Percentiles rank a stretch among this genome's conserved stretches.
Evolutionary conservation across 2,113 vertebrate species (phyloP).

Genomic region (Parotia lawesii): DNA sequence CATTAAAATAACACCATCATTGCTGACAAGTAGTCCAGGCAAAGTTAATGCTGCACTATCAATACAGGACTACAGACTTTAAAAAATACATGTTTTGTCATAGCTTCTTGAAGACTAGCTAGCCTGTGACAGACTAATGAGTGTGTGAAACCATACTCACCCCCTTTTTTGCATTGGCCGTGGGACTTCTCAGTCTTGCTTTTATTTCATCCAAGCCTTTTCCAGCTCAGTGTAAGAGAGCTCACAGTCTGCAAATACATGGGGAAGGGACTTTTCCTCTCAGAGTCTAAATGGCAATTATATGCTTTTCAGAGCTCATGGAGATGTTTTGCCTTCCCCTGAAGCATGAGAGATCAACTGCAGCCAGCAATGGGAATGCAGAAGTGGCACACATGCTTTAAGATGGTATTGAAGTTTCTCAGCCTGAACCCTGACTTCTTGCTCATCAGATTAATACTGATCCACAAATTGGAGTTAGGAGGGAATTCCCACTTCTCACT

Average conservation of each 20-base stretch:
- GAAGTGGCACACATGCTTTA: neutral
- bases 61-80: neutral
- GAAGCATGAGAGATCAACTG: neutral
- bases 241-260: neutral
- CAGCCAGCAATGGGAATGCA: neutral
- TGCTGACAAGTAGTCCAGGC: neutral
- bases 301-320: neutral
- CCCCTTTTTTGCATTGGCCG: neutral
- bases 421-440: neutral
- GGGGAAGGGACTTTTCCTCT: neutral
- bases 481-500: neutral
- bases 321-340: neutral
- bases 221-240: neutral
- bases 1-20: neutral
- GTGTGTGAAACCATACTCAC: neutral
- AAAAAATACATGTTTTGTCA: neutral
- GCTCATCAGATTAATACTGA: neutral
- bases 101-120: neutral
- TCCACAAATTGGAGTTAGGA: neutral
- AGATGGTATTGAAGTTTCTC: neutral
- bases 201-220: neutral
- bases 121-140: neutral
- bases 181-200: neutral
- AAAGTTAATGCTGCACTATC: neutral
- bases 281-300: neutral